Base-by-base conservation (phyloP, 2,113 vertebrate genomes). In the Notarius quadriscutis region DNA sequence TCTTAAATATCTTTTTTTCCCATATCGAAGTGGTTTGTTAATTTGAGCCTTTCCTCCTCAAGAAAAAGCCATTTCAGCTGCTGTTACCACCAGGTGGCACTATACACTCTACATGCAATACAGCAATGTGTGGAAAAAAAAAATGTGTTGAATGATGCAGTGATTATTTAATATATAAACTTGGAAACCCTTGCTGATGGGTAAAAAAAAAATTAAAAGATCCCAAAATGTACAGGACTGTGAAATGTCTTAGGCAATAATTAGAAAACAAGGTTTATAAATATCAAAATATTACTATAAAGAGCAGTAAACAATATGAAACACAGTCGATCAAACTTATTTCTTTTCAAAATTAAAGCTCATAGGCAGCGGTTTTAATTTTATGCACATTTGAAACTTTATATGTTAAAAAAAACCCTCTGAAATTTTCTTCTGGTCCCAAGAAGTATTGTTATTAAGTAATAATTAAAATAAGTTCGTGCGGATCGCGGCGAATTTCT, bases 41-140 rank as follows among this genome's bases (percentile, higher is more conserved):
- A 51, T 25, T 22, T 77, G 6, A 9, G 22, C 7, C 34, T 87
- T 71, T 67, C 65, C 69, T 74, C 5, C 9, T 12, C 50, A 60
- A 80, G 3, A 41, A 27, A 50, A 84, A 12, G 41, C 2, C 2
- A 55, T 41, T 62, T 48, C 4, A 17, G 7, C 11, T 20, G 30
- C 4, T 71, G 69, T 75, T 53, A 65, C 84, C 87, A 90, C 84
- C 34, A 88, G 87, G 60, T 53, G 89, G 87, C 89, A 87, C 65
- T 77, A 57, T 57, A 86, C 3, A 53, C 12, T 41, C 50, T 48
- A 10, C 72, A 9, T 63, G n/a, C n/a, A 81, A 69, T 57, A 55
- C 10, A 85, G 17, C 8, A 60, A 25, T 34, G 2, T 41, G 12
- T n/a, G 0, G n/a, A 67, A 53, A 51, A 51, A 50, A 51, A 41